Conservation (phyloP, 2,888 invertebrate genomes). For the Cerastis leucographa region DNA sequence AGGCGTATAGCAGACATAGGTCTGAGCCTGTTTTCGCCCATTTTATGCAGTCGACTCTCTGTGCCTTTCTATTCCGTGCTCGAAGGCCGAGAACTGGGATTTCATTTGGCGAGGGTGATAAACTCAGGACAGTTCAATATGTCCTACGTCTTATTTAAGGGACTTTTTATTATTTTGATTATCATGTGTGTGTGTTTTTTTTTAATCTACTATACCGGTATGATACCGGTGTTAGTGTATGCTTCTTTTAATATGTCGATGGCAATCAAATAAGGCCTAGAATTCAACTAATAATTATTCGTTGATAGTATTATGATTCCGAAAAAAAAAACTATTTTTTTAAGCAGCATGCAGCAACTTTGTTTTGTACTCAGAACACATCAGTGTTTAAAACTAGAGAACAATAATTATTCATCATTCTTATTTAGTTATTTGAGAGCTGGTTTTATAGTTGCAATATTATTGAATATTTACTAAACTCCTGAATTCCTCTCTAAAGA, state of each 20-base stretch:
- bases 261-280: background rate
- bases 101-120: constrained; percentile 49
- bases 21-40: background rate
- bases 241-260: background rate
- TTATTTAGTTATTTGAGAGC: background rate
- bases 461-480: background rate
- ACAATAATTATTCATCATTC: background rate
- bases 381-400: background rate
- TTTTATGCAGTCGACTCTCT: background rate
- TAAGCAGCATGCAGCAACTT: background rate
- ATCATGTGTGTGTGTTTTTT: background rate
- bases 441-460: background rate
- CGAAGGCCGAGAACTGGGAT: constrained; percentile 14
- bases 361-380: background rate
- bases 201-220: background rate
- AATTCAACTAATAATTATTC: background rate
- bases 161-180: constrained; percentile 13
- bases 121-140: constrained; percentile 45
- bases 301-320: background rate
- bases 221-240: background rate
- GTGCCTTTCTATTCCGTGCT: background rate
- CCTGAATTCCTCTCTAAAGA: background rate
- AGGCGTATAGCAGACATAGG: too few species aligned
- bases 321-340: background rate
- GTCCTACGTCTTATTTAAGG: constrained; percentile 14